These are phyloP conservation scores for Eristalis pertinax DNA, from an alignment of 2,888 invertebrate species.

Conservation along the genomic window DNA sequence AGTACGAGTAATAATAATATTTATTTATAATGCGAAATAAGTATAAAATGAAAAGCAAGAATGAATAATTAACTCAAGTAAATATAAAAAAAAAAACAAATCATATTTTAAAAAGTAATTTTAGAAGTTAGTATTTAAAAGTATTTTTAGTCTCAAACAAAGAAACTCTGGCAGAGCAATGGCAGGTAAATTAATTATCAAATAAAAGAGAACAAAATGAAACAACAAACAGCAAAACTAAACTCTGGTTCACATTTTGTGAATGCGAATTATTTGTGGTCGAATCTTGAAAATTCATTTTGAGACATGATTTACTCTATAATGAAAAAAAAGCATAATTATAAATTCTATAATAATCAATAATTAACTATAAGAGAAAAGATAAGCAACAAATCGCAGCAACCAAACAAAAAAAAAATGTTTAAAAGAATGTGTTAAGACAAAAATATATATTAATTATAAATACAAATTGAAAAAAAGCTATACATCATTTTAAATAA, in stretches of 20 bases:
- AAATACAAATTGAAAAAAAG: constrained; percentile 52
- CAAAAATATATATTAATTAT: constrained; percentile 25
- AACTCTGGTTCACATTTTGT: constrained; percentile 16
- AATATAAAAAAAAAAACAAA: constrained; percentile 29
- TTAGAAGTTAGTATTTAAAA: constrained; percentile 51
- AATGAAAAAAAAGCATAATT: constrained; percentile 22
- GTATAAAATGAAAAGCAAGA: constrained; percentile 35
- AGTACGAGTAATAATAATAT: constrained; percentile 41
- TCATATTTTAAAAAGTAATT: constrained; percentile 49
- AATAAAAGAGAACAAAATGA: constrained; percentile 18
- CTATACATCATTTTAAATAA: constrained; percentile 62
- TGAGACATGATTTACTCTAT: constrained; percentile 45
- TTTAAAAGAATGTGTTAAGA: constrained; percentile 41
- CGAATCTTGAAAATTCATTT: constrained; percentile 56
- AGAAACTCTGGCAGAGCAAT: constrained; percentile 56
- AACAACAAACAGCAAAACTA: constrained; percentile 34
- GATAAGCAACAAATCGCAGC: constrained; percentile 41
- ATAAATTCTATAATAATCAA: constrained; percentile 44
- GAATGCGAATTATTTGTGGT: constrained; percentile 42
- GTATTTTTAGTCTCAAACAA: constrained; percentile 63
- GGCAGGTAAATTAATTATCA: constrained; percentile 46
- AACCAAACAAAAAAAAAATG: constrained; percentile 17
- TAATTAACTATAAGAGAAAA: constrained; percentile 45
- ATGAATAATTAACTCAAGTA: constrained; percentile 28
- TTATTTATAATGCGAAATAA: constrained; percentile 59